phyloP scores from a whole-genome alignment of 2,797 vertebrate species.

The Pseudochirops cupreus region DNA sequence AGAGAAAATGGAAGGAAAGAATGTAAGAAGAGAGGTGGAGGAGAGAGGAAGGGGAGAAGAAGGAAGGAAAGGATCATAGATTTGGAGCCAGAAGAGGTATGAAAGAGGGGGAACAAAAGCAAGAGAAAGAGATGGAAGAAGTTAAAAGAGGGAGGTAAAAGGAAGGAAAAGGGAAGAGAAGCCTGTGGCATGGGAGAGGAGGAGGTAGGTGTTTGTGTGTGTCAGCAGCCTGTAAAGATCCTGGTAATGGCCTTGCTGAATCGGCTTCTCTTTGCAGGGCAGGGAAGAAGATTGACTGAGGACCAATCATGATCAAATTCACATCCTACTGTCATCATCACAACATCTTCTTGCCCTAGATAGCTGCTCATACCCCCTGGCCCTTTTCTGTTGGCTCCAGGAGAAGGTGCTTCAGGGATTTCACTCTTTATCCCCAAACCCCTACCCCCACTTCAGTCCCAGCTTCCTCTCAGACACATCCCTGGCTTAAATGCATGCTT shows the following conservation, averaged over 20 bases:
- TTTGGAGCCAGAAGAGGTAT: background rate
- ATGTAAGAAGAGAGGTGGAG: background rate
- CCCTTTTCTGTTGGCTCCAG: background rate
- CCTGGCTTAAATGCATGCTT: background rate
- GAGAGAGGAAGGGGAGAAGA: background rate
- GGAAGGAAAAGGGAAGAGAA: background rate
- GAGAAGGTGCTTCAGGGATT: background rate
- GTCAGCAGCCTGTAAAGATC: slow-evolving; percentile 1
- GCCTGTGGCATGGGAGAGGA: background rate
- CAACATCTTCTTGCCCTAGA: background rate
- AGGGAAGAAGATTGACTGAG: background rate
- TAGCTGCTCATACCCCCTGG: background rate
- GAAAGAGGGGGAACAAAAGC: background rate
- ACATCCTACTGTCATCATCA: background rate
- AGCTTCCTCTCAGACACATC: background rate
- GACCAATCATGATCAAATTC: background rate
- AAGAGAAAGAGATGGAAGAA: background rate
- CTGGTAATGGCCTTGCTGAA: background rate
- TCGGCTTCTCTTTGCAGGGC: background rate
- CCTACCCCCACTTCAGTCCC: background rate
- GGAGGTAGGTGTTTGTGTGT: background rate
- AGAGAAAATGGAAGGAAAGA: background rate
- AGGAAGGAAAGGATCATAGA: background rate
- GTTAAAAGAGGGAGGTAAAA: background rate
- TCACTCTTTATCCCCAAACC: background rate